Conservation (phyloP, 2,888 invertebrate species). For the Xestobium rufovillosum region DNA sequence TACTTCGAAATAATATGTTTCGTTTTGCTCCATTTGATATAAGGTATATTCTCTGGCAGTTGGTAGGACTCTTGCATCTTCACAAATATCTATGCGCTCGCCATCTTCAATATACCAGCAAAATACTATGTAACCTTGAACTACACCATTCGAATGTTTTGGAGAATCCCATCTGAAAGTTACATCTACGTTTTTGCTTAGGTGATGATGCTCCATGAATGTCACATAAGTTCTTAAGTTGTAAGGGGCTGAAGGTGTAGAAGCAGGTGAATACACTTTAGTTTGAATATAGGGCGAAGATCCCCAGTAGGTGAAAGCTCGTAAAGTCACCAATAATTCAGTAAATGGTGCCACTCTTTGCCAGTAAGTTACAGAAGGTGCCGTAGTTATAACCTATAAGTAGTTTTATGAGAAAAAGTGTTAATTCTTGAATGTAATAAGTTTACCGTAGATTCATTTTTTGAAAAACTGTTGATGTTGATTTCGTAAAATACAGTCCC, state of each 20-base stretch:
- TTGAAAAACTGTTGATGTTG: conserved; percentile 49
- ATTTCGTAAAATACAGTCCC: conserved; percentile 79
- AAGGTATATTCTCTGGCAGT: conserved; percentile 52
- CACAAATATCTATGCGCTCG: conserved; percentile 46
- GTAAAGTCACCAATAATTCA: conserved; percentile 61
- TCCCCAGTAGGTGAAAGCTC: conserved; percentile 82
- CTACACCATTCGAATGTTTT: conserved; percentile 61
- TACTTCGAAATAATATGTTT: conserved; percentile 63
- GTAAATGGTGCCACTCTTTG: conserved; percentile 60
- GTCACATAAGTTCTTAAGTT: conserved; percentile 68
- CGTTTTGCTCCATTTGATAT: conserved; percentile 50
- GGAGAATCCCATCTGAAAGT: conserved; percentile 79
- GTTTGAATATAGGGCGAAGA: conserved; percentile 57
- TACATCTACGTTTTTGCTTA: conserved; percentile 44
- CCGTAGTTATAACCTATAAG: conserved; percentile 47
- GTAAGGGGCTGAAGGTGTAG: conserved; percentile 68
- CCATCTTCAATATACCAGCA: conserved; percentile 56
- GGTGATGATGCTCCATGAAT: conserved; percentile 41
- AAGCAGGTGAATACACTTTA: conserved; percentile 68
- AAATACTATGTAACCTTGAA: conserved; percentile 63
- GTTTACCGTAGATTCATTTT: not conserved
- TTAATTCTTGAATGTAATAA: conserved; percentile 15
- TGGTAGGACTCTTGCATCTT: conserved; percentile 46
- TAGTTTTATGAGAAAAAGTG: conserved; percentile 12
- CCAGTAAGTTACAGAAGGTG: conserved; percentile 48